These are phyloP conservation scores for Pelobates fuscus DNA, from an alignment of 2,113 vertebrate species.

Conservation along the genomic window DNA sequence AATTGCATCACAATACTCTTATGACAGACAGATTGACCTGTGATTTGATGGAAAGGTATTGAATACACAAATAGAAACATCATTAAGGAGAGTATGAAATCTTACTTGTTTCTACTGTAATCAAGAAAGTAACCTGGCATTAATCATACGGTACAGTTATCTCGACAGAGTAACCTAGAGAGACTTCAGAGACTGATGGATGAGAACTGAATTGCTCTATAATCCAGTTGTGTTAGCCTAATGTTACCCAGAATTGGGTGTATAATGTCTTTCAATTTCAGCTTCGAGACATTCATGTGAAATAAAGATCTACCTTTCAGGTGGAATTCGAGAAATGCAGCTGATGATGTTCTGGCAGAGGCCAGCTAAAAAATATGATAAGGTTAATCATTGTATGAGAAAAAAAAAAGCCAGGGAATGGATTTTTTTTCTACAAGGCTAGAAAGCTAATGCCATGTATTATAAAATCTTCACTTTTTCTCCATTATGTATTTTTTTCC, in stretches of 20 bases:
- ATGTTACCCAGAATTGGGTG: constrained; percentile 8
- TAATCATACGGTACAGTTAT: constrained; percentile 31
- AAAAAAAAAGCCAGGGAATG: not conserved
- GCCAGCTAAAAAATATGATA: not conserved
- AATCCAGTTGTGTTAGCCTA: constrained; percentile 38
- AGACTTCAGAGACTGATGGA: constrained; percentile 21
- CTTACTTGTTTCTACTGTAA: constrained; percentile 25
- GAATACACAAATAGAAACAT: constrained; percentile 25
- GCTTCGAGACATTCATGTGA: not conserved
- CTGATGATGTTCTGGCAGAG: not conserved
- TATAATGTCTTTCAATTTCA: constrained; percentile 29
- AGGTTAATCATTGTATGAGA: not conserved
- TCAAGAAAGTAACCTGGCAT: constrained; percentile 27
- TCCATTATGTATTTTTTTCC: too few species aligned
- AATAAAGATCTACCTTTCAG: not conserved
- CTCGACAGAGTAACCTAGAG: not conserved
- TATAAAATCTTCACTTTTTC: not conserved
- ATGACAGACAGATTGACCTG: constrained; percentile 1
- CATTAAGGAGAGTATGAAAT: constrained; percentile 25
- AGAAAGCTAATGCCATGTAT: not conserved
- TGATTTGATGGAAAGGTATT: not conserved
- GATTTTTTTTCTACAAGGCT: not conserved
- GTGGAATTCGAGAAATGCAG: not conserved
- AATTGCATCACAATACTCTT: not conserved
- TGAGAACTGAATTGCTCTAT: constrained; percentile 27